Base-by-base conservation (phyloP, 2,888 invertebrate genomes). In the Electrophaes corylata region DNA sequence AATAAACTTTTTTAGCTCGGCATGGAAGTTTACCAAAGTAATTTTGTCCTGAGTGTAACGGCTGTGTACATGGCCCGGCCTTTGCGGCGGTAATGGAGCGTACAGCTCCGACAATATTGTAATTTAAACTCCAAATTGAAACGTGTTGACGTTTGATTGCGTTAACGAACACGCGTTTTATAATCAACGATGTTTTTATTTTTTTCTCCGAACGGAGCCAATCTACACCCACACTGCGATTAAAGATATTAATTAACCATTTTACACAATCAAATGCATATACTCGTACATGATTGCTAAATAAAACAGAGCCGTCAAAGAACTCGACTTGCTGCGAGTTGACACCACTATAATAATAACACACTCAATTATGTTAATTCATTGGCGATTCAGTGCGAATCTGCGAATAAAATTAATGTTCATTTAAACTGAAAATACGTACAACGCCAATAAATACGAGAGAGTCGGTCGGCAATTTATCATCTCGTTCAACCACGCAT, bases 361-460 rank as follows among this genome's bases (percentile, higher is more conserved):
- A 81, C 76, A 82, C 84, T 87, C 79, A 88, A 81, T 88, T 88
- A 88, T 88, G 87, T 86, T 88, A 88, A 89, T 88, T 82, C 81
- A 76, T 78, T 79, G 83, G 75, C 84, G 84, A 87, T 87, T 86
- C 88, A 83, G 83, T 80, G 79, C 76, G 81, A 88, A 86, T 88
- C 86, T 83, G 88, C 83, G 86, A 85, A 88, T 83, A 85, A 86
- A 87, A 88, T 88, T 83, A 88, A 86, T 87, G 88, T 86, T 82
- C 83, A 82, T 85, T 88, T 85, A 88, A 87, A 87, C 79, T 81
- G 82, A 84, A 89, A 89, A 85, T 86, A 81, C 83, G 84, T 81
- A 86, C 83, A 47, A 50, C 82, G 82, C 83, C 87, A 86, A 87
- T 87, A 83, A 87, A 88, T 81, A 80, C 78, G 78, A 73, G 75